Conservation (phyloP, 2,113 vertebrate species). For the Pterocles gutturalis region DNA sequence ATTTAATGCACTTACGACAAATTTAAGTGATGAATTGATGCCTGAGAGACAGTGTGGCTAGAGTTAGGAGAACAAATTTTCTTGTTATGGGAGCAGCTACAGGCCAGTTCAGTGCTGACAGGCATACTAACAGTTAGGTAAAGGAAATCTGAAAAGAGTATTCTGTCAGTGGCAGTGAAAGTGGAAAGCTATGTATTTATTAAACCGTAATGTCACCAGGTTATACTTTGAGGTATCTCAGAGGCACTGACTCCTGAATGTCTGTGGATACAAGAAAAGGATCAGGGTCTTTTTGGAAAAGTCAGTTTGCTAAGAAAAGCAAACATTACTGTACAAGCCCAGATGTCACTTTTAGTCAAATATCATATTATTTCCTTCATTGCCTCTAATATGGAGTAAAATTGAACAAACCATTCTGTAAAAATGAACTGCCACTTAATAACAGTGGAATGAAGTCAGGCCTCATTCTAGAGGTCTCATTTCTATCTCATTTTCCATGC, state of each 20-base stretch:
- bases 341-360: constrained; percentile 13
- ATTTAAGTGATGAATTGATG: constrained; percentile 76
- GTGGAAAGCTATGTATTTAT: constrained; percentile 72
- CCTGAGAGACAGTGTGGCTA: constrained; percentile 68
- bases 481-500: neutral
- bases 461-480: neutral
- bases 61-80: constrained; percentile 68
- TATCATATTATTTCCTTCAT: constrained; percentile 24
- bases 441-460: neutral
- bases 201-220: constrained; percentile 59
- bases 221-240: constrained; percentile 55
- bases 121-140: constrained; percentile 58
- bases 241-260: constrained; percentile 26
- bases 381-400: constrained; percentile 5
- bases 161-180: constrained; percentile 53
- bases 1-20: constrained; percentile 73
- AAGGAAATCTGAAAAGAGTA: constrained; percentile 58
- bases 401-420: constrained; percentile 4
- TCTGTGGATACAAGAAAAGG: constrained; percentile 26
- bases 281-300: constrained; percentile 51
- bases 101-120: constrained; percentile 68
- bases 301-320: constrained; percentile 20
- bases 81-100: constrained; percentile 65
- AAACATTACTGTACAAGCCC: constrained; percentile 17
- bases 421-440: constrained; percentile 15